Percentiles rank a stretch among this genome's conserved stretches.
Conservation (phyloP, 2,888 invertebrate species). For the Noctuana brunneofusca region DNA sequence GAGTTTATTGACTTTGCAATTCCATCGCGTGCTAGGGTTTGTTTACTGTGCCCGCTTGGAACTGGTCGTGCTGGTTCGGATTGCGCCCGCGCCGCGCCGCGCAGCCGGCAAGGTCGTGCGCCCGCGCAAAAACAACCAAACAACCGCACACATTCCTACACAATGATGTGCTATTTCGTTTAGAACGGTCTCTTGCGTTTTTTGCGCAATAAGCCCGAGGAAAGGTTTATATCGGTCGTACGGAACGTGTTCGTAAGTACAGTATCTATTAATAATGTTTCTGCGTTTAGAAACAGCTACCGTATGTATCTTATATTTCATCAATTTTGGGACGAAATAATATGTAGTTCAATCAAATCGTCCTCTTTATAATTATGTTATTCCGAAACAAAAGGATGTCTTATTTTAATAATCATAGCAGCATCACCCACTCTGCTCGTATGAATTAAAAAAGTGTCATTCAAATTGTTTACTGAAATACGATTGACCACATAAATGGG, state of each 20-base stretch:
- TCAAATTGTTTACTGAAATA: too few relatives aligned
- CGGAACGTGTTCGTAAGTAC: background rate
- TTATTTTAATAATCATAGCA: too few relatives aligned
- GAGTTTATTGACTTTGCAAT: slow-evolving; percentile 56
- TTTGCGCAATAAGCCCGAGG: slow-evolving; percentile 19
- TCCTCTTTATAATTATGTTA: background rate
- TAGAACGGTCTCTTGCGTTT: slow-evolving; percentile 33
- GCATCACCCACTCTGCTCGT: too few relatives aligned
- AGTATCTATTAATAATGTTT: slow-evolving; percentile 1
- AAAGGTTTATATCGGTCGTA: slow-evolving; percentile 12
- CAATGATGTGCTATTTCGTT: slow-evolving; percentile 49
- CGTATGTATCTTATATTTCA: background rate
- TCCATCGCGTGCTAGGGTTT: slow-evolving; percentile 71
- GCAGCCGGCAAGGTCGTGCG: slow-evolving; percentile 77
- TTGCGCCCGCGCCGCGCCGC: slow-evolving; percentile 53
- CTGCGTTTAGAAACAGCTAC: background rate
- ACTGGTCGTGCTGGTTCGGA: slow-evolving; percentile 71
- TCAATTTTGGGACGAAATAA: background rate
- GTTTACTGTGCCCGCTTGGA: slow-evolving; percentile 64
- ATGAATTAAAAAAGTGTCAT: too few relatives aligned
- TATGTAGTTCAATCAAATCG: background rate
- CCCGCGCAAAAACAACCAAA: slow-evolving; percentile 60
- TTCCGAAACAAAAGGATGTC: background rate
- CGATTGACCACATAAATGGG: too few relatives aligned
- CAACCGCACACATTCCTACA: slow-evolving; percentile 54